Base-by-base conservation (phyloP, 2,797 vertebrate genomes). In the Loris lydekkerianus region DNA sequence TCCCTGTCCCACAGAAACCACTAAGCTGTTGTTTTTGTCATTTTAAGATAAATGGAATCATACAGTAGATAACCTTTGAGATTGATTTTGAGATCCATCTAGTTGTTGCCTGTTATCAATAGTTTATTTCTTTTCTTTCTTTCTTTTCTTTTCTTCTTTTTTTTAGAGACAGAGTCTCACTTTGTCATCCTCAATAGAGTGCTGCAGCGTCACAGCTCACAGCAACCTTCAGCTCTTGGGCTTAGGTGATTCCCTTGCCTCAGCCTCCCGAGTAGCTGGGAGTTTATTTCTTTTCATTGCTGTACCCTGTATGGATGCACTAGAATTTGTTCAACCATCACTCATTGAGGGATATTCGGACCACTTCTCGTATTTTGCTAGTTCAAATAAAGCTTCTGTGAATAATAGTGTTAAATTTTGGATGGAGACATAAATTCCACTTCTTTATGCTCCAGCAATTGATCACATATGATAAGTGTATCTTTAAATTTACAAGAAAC, bases 301-400 rank as follows among this genome's bases (percentile, higher is more conserved):
- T 89, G 70, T 60, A 29, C 72, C 27, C 46, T 69, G 7, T 34
- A 43, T 65, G 63, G 25, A n/a, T 56, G 81, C 34, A 65, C 29
- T 43, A 90, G 63, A 87, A 27, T 70, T 86, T 76, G 61, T 78
- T 43, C 40, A 95, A 65, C 53, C 20, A n/a, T 43, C 43, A 60
- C 53, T 23, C 84, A 80, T 10, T 56, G 43, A 93, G 80, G 60
- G 31, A 56, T 17, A 81, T 85, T 72, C 69, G 78, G 63, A 87
- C 18, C 21, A 27, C 75, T 89, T 75, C 37, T 34, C 89, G 11
- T 80, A 73, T 91, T 82, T 94, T 63, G 34, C 67, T 80, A 84
- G 81, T 85, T n/a, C 20, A 95, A 91, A 34, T 89, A 93, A 93
- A 87, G 69, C 21, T 94, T 27, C 25, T 67, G 46, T 67, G 53